Conservation (phyloP, 2,888 invertebrate species). For the Dryocosmus kuriphilus region DNA sequence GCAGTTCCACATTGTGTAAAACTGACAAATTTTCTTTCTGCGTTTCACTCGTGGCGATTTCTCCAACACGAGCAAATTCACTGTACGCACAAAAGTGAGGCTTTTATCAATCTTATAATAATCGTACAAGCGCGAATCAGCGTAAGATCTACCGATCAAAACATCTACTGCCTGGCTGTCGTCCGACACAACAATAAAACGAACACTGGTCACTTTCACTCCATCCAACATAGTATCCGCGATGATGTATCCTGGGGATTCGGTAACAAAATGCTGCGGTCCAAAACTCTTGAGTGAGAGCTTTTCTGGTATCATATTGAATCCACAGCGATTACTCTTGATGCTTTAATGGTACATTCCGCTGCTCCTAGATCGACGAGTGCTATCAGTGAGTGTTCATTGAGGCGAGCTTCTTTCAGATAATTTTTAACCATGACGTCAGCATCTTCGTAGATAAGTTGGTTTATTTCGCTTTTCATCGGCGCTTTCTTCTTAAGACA, state of each 20-base stretch:
- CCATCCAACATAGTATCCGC: background rate
- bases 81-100: background rate
- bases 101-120: background rate
- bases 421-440: background rate
- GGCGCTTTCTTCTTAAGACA: background rate
- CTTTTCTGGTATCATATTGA: background rate
- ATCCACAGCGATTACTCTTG: background rate
- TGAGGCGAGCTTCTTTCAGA: background rate
- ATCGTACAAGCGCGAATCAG: background rate
- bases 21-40: background rate
- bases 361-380: background rate
- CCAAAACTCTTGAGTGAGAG: background rate
- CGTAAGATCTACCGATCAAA: background rate
- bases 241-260: background rate
- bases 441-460: background rate
- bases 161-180: constrained; percentile 1
- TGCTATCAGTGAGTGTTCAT: background rate
- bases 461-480: background rate
- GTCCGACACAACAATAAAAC: background rate
- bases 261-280: background rate
- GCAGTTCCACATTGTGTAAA: background rate
- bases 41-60: background rate
- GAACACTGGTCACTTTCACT: background rate
- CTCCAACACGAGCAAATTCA: background rate
- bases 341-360: background rate